Base-by-base conservation (phyloP, 1,140 invertebrate species). In the Pseudomyrmex dendroicus region DNA sequence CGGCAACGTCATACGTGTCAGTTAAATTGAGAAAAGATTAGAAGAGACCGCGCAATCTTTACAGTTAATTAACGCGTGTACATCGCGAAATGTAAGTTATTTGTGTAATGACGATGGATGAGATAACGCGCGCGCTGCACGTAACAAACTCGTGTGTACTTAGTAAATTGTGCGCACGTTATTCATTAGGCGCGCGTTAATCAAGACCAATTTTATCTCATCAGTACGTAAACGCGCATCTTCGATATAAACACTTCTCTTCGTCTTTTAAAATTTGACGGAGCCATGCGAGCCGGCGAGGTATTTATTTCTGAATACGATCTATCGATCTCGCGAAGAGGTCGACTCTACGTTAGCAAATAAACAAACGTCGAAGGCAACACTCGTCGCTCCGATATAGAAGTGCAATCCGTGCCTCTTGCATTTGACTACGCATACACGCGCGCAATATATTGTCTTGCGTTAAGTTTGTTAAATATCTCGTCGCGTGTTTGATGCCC, bases 401-500 rank as follows among this genome's bases (percentile, higher is more conserved):
- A 35, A 35, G 35, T 35, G 35, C 5, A 35, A 35, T 35, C 2
- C 5, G 35, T 7, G 35, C 35, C 44, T 4, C 62, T 67, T 15
- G 62, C 10, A 20, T 67, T 54, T 44, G 15, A 20, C 64, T 9
- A 25, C 44, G 5, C 35, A 0, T 35, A 35, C 4, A 35, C 35
- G 35, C 35, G 35, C 35, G 35, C 35, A 35, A 35, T 5, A 35
- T 35, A 35, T 35, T 35, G 35, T 35, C 5, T 35, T 35, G 35
- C 35, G 35, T 35, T 80, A 13, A 59, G 64, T 20, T 54, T 72
- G 64, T 70, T 59, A 70, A 80, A 54, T 35, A 80, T 44, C 52
- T 59, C 20, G 56, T 35, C 52, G 74, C 52, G 35, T 25, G 76
- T 78, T 78, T 48, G 64, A 70, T n/a, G 64, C 44, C 64, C 50